Conservation (phyloP, 2,888 invertebrate species). For the Drosophila cracens region DNA sequence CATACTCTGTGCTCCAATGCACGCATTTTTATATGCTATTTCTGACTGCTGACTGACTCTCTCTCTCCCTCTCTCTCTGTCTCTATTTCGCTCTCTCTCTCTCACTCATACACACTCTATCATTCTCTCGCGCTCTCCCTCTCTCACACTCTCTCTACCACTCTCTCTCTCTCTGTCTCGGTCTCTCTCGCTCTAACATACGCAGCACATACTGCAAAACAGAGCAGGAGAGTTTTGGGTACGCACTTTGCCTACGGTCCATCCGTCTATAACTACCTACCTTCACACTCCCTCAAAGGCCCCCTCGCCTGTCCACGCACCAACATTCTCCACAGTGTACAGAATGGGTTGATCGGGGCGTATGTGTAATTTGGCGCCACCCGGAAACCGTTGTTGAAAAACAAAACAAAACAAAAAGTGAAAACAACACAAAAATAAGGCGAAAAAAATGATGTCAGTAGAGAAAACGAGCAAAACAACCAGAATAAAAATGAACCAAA, state of each 20-base stretch:
- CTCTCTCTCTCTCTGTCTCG: background rate
- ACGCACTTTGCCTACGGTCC: conserved; percentile 56
- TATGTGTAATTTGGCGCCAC: conserved; percentile 58
- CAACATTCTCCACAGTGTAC: background rate
- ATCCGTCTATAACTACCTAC: conserved; percentile 27
- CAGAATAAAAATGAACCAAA: conserved; percentile 66
- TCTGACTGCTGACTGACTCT: background rate
- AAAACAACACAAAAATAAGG: conserved; percentile 69
- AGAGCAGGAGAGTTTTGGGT: conserved; percentile 23
- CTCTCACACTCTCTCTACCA: background rate
- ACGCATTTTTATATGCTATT: conserved; percentile 4
- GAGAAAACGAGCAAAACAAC: conserved; percentile 78
- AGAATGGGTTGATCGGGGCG: conserved; percentile 28
- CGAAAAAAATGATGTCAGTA: conserved; percentile 77
- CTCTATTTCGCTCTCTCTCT: background rate
- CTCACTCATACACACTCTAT: background rate
- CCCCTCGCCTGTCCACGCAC: background rate
- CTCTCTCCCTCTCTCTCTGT: background rate
- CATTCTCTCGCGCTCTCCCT: background rate
- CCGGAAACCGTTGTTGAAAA: conserved; percentile 39
- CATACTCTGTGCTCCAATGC: conserved; percentile 2
- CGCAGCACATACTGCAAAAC: background rate
- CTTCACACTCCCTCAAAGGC: no score
- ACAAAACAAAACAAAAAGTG: conserved; percentile 79
- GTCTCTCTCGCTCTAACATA: background rate